phyloP scores from a whole-genome alignment of 2,797 vertebrate species.

The Clarias pachynema region DNA sequence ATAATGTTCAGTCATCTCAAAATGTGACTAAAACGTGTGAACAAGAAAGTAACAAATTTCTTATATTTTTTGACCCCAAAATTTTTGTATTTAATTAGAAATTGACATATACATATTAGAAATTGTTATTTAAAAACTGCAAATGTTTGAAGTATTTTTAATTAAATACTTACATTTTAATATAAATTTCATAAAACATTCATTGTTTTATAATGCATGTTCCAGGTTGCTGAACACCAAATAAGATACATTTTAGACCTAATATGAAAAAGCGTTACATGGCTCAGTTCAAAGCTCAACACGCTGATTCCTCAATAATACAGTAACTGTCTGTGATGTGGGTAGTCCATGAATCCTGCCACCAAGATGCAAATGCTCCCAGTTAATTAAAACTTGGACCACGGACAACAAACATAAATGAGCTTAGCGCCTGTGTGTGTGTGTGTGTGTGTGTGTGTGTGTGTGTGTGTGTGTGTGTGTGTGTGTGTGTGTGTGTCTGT shows the following conservation, averaged over 20 bases:
- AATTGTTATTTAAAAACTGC: too few species aligned
- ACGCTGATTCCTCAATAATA: constrained; percentile 53
- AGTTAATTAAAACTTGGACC: constrained; percentile 71
- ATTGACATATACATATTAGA: neutral
- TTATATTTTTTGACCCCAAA: neutral
- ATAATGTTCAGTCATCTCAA: neutral
- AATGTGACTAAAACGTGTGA: neutral
- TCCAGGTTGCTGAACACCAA: neutral
- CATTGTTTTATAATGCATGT: too few species aligned
- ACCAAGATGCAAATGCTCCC: constrained; percentile 58
- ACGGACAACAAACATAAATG: constrained; percentile 71
- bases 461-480: constrained; percentile 38
- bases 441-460: constrained; percentile 34
- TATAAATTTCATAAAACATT: too few species aligned
- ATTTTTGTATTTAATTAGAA: neutral
- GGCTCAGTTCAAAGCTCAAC: constrained; percentile 37
- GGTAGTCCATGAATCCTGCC: constrained; percentile 51
- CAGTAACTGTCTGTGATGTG: constrained; percentile 61
- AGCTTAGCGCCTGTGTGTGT: constrained; percentile 48
- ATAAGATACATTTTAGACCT: neutral
- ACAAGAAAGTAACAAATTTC: neutral
- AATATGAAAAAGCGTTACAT: neutral
- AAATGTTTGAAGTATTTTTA: too few species aligned
- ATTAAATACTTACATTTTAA: too few species aligned
- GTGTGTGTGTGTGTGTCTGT: constrained; percentile 36